A percentile compares a stretch with the other conserved stretches of the same genome.
These are phyloP conservation scores for Crenichthys baileyi DNA, from an alignment of 2,797 vertebrate species.

Conservation along the genomic window DNA sequence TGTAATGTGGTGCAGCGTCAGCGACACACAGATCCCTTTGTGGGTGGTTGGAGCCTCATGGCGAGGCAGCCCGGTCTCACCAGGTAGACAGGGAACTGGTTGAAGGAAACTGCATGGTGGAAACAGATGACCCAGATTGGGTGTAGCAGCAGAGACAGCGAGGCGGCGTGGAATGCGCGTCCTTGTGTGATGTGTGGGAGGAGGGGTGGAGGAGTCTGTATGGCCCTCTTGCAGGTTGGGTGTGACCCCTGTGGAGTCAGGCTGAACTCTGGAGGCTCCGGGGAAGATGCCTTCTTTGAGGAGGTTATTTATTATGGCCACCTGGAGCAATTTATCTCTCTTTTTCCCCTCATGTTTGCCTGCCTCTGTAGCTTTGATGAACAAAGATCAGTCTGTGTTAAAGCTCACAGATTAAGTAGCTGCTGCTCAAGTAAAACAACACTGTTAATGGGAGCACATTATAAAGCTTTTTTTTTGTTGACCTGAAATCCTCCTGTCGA, in stretches of 20 bases:
- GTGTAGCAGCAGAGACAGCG: slow-evolving; percentile 12
- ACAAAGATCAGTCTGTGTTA: slow-evolving; percentile 28
- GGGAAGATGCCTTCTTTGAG: slow-evolving; percentile 70
- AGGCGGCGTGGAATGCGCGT: slow-evolving; percentile 50
- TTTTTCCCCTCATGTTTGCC: slow-evolving; percentile 39
- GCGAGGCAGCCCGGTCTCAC: slow-evolving; percentile 45
- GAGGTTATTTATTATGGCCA: slow-evolving; percentile 75
- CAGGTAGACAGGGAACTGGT: slow-evolving; percentile 57
- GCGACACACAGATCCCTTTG: slow-evolving; percentile 28
- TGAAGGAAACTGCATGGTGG: slow-evolving; percentile 48
- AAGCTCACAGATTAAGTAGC: slow-evolving; percentile 40
- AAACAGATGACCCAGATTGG: slow-evolving; percentile 52
- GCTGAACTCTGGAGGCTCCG: slow-evolving; percentile 57
- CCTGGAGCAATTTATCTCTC: slow-evolving; percentile 76
- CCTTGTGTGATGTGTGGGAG: slow-evolving; percentile 41
- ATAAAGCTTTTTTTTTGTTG: slow-evolving; percentile 19
- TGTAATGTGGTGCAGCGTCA: slow-evolving; percentile 2
- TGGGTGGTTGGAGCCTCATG: slow-evolving; percentile 55
- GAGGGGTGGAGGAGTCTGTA: slow-evolving; percentile 68
- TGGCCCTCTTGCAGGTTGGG: slow-evolving; percentile 63
- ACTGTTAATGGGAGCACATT: slow-evolving; percentile 27
- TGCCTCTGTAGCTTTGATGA: slow-evolving; percentile 25
- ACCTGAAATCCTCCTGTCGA: slow-evolving; percentile 18
- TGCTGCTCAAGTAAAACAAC: slow-evolving; percentile 21
- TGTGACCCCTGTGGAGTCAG: slow-evolving; percentile 67